Percentiles rank a stretch among this genome's conserved stretches.
Evolutionary conservation across 2,888 invertebrate species (phyloP).

Genomic region (Plebejus anna): DNA sequence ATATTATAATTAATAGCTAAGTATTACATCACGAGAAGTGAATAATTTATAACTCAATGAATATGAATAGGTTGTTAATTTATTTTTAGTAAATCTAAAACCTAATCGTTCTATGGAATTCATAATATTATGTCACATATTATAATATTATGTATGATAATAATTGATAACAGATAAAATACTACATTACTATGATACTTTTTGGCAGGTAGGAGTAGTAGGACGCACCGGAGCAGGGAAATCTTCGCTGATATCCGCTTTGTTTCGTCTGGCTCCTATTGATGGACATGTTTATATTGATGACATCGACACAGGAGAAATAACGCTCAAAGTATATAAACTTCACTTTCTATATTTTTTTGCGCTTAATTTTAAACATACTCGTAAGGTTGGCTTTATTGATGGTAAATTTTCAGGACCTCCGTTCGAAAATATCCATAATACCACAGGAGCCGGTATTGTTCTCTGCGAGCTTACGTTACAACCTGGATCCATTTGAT

Average conservation of each 20-base stretch:
- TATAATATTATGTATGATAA: neutral
- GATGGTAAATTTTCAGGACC: constrained; percentile 52
- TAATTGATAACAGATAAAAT: neutral
- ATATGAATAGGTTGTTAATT: neutral
- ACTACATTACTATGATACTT: neutral
- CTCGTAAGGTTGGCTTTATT: neutral
- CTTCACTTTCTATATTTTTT: neutral
- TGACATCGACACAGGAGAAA: constrained; percentile 77
- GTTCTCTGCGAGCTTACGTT: constrained; percentile 83
- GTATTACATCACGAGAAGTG: neutral
- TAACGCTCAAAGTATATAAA: constrained; percentile 78
- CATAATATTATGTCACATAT: neutral
- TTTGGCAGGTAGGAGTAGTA: constrained; percentile 84
- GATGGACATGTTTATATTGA: constrained; percentile 87
- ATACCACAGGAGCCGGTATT: constrained; percentile 84
- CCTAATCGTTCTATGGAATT: neutral
- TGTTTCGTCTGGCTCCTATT: constrained; percentile 86
- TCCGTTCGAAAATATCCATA: constrained; percentile 84
- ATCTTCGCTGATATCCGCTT: constrained; percentile 85
- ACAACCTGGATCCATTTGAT: constrained; percentile 85
- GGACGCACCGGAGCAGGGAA: constrained; percentile 92
- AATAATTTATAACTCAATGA: neutral
- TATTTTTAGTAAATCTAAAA: neutral
- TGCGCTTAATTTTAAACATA: neutral
- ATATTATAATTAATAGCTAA: neutral